These are phyloP conservation scores for Nicator chloris DNA, from an alignment of 2,113 vertebrate genomes.

Conservation along the genomic window DNA sequence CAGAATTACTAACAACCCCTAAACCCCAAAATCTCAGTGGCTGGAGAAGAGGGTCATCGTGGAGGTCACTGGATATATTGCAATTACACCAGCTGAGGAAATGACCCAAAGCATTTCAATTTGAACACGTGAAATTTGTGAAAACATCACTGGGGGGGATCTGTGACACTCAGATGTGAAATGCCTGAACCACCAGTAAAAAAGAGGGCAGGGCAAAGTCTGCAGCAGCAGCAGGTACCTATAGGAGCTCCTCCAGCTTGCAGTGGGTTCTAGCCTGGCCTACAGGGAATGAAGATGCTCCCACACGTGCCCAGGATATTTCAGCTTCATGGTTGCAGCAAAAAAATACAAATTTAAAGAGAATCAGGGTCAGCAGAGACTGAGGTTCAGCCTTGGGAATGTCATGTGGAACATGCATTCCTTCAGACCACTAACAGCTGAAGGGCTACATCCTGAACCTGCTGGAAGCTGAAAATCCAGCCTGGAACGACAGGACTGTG, in stretches of 20 bases:
- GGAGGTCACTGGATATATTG: neutral
- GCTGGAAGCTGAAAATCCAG: neutral
- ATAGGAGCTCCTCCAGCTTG: neutral
- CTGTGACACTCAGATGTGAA: neutral
- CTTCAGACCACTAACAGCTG: neutral
- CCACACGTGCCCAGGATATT: neutral
- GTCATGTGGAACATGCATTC: neutral
- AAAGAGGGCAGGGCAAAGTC: neutral
- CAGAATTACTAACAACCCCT: neutral
- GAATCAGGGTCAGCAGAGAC: neutral
- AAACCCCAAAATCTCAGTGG: neutral
- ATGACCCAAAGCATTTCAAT: neutral
- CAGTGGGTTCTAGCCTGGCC: neutral
- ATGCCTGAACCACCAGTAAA: neutral
- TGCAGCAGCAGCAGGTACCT: neutral
- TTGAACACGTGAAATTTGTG: neutral
- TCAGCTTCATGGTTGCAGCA: neutral
- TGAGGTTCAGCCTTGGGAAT: neutral
- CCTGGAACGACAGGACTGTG: neutral
- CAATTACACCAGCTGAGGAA: neutral
- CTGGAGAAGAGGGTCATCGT: neutral
- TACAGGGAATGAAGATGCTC: neutral
- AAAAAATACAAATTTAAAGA: neutral
- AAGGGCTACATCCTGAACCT: neutral
- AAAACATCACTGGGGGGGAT: neutral